A percentile compares a stretch with the other conserved stretches of the same genome.
Conservation (phyloP, 2,888 invertebrate genomes). For the Panopea generosa region DNA sequence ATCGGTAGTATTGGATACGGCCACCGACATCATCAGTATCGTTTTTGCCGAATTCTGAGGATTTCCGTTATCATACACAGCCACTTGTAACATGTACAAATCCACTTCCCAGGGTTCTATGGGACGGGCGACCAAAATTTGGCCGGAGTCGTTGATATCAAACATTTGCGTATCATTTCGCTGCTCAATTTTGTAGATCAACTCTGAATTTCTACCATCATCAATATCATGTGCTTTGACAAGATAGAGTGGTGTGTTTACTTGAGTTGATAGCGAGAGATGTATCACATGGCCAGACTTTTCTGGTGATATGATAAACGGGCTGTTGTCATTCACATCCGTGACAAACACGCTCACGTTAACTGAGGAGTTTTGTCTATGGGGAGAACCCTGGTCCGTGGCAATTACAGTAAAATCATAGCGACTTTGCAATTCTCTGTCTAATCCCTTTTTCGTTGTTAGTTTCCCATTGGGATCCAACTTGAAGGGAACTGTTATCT, state of each 20-base stretch:
- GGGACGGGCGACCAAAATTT: constrained; percentile 56
- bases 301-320: constrained; percentile 72
- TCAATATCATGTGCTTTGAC: constrained; percentile 68
- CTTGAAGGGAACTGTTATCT: constrained; percentile 65
- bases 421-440: constrained; percentile 70
- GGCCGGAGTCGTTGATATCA: constrained; percentile 62
- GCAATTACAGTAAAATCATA: constrained; percentile 76
- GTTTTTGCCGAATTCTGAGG: constrained; percentile 59
- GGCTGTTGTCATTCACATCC: constrained; percentile 70
- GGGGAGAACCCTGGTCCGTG: constrained; percentile 75
- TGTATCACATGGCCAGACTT: constrained; percentile 51
- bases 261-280: constrained; percentile 48
- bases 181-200: constrained; percentile 66
- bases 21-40: constrained; percentile 59
- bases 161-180: constrained; percentile 67
- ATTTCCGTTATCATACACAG: constrained; percentile 64
- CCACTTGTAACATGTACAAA: constrained; percentile 59
- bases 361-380: constrained; percentile 58
- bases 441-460: constrained; percentile 66
- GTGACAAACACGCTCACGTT: constrained; percentile 64
- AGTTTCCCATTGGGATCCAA: constrained; percentile 73
- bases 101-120: constrained; percentile 53
- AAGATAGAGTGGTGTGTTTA: constrained; percentile 60
- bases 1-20: constrained; percentile 59
- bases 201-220: constrained; percentile 67